phyloP scores from a whole-genome alignment of 2,113 vertebrate genomes.

The Rhinolophus sinicus region DNA sequence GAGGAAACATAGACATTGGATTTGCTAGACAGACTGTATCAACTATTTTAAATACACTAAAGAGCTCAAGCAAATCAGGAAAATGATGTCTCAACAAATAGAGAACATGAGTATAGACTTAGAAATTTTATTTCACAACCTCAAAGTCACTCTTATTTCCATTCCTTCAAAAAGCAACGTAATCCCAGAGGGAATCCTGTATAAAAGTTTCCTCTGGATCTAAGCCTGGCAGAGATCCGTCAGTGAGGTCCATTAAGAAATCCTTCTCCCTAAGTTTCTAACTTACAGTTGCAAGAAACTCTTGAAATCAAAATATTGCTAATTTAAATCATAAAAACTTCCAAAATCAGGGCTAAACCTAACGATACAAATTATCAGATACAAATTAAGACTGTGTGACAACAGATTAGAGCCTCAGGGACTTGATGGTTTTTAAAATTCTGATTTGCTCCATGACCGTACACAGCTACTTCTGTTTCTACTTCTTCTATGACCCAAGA shows the following conservation, averaged over 20 bases:
- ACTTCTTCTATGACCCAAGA: neutral
- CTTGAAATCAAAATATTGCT: neutral
- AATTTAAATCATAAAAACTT: neutral
- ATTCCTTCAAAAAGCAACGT: neutral
- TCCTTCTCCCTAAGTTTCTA: neutral
- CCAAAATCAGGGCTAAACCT: neutral
- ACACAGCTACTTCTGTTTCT: neutral
- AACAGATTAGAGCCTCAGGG: neutral
- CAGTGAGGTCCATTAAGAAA: neutral
- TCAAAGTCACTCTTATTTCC: neutral
- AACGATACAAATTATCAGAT: neutral
- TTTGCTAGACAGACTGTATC: neutral
- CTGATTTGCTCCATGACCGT: neutral
- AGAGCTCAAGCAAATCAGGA: neutral
- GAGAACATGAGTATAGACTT: neutral
- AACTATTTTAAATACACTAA: neutral
- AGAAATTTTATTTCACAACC: neutral
- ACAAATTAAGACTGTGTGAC: neutral
- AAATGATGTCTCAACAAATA: neutral
- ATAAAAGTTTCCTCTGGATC: neutral
- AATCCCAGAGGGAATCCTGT: neutral
- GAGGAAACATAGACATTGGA: neutral
- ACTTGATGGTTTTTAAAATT: neutral
- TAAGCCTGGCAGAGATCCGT: neutral
- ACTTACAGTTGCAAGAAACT: neutral